Conservation (phyloP, 2,797 vertebrate genomes). For the Poecilia picta region DNA sequence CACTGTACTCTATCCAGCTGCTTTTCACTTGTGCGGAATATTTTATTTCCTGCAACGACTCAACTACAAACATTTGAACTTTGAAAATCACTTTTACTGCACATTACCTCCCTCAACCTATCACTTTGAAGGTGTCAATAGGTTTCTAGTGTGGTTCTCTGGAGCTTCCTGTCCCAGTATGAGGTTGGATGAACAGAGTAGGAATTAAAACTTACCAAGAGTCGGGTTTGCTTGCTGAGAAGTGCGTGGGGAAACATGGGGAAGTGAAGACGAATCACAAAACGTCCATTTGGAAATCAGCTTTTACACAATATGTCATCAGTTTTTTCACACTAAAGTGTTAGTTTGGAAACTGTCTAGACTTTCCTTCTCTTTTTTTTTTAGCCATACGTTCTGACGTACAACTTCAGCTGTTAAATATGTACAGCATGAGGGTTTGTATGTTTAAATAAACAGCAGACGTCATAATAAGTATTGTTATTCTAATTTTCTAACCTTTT, state of each 20-base stretch:
- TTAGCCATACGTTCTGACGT: neutral
- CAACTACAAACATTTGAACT: neutral
- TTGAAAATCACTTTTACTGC: neutral
- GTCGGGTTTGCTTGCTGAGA: neutral
- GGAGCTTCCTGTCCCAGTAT: neutral
- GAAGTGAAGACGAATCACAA: slow-evolving; percentile 1
- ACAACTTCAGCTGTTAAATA: neutral
- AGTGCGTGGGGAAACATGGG: slow-evolving; percentile 4
- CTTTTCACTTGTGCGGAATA: neutral
- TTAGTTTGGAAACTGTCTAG: slow-evolving; percentile 38
- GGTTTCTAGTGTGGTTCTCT: neutral
- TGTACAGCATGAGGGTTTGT: neutral
- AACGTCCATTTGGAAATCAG: slow-evolving; percentile 25
- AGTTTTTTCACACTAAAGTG: slow-evolving; percentile 43
- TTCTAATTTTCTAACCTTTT: neutral
- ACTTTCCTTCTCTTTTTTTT: slow-evolving; percentile 7
- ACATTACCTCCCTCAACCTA: neutral
- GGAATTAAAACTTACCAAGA: neutral
- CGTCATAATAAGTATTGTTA: neutral
- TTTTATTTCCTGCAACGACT: neutral
- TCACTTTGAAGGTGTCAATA: neutral
- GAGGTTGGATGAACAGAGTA: neutral
- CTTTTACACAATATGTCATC: slow-evolving; percentile 20
- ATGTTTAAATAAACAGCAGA: too few species aligned
- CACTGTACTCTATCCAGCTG: neutral